Percentiles rank a stretch among this genome's conserved stretches.
Evolutionary conservation across 2,113 vertebrate species (phyloP).

Genomic region (Microcebus griseorufus): DNA sequence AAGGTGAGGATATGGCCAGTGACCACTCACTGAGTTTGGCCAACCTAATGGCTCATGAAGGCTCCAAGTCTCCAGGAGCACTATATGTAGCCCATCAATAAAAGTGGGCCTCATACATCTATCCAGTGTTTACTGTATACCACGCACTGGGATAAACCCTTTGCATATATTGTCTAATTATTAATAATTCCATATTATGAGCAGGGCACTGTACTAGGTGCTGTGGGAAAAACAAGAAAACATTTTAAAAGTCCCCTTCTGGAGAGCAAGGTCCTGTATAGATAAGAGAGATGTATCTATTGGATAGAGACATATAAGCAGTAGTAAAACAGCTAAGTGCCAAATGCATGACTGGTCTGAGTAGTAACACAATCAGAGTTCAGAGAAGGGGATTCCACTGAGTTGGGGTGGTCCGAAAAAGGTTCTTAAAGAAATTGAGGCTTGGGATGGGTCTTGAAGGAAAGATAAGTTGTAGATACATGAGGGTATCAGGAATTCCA

Average conservation of each 20-base stretch:
- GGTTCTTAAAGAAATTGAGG: slow-evolving; percentile 19
- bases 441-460: background rate
- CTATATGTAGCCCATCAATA: background rate
- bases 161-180: background rate
- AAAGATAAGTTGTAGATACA: background rate
- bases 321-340: background rate
- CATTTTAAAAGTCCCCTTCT: background rate
- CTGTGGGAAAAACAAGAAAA: background rate
- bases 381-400: background rate
- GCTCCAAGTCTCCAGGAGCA: background rate
- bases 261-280: background rate
- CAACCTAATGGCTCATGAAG: slow-evolving; percentile 1
- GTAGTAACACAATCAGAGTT: background rate
- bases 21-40: slow-evolving; percentile 26
- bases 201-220: background rate
- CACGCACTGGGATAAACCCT: background rate
- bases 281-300: background rate
- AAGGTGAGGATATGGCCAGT: background rate
- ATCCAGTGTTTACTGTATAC: background rate
- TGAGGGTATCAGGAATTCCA: background rate
- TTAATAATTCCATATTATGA: background rate
- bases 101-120: background rate
- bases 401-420: background rate
- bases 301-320: background rate
- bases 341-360: background rate